phyloP scores from a whole-genome alignment of 1,140 invertebrate species.

The roundworm (Caenorhabditis elegans) region DNA sequence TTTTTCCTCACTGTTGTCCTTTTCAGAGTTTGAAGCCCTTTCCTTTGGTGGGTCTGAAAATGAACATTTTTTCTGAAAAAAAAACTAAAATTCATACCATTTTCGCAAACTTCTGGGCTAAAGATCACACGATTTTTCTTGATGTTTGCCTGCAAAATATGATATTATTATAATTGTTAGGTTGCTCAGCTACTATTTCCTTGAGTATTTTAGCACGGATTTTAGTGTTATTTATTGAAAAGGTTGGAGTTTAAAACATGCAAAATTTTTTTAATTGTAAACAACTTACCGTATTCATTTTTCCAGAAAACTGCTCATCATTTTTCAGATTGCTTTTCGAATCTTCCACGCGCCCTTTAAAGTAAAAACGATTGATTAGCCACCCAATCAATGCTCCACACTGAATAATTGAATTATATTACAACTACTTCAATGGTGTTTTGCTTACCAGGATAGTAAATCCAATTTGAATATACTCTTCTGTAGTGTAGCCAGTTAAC shows the following conservation, averaged over 20 bases:
- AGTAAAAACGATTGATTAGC: background rate
- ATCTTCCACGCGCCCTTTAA: background rate
- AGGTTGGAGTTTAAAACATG: too few relatives aligned
- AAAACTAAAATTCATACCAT: background rate
- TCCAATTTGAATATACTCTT: background rate
- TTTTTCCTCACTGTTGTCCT: background rate
- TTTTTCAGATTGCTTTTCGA: background rate
- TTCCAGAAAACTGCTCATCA: background rate
- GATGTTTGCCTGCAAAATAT: background rate
- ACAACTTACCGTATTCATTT: constrained; percentile 7
- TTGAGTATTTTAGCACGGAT: too few relatives aligned
- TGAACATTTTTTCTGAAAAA: background rate
- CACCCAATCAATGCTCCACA: background rate
- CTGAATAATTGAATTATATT: too few relatives aligned
- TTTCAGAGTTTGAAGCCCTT: too few relatives aligned
- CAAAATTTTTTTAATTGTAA: too few relatives aligned
- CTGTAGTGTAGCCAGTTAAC: background rate
- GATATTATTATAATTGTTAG: too few relatives aligned
- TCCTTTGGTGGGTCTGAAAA: too few relatives aligned
- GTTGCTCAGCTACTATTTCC: too few relatives aligned
- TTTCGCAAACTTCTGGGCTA: constrained; percentile 26
- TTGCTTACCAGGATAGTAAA: background rate
- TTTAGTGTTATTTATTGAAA: too few relatives aligned
- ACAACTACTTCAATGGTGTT: background rate
- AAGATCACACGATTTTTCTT: background rate